phyloP scores from a whole-genome alignment of 1,140 invertebrate species.

The Choristoneura fumiferana region DNA sequence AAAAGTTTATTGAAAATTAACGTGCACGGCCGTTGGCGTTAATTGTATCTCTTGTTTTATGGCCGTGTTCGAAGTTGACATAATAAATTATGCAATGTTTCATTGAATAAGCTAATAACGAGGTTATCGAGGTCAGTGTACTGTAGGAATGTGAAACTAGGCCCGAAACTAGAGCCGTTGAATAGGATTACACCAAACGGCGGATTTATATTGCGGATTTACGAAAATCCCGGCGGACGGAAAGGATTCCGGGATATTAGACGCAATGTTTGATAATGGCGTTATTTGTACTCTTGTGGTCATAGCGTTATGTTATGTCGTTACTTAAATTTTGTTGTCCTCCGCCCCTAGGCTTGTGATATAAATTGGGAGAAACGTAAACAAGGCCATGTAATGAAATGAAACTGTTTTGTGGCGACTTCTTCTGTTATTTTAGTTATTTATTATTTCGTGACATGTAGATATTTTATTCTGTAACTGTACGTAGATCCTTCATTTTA shows the following conservation, averaged over 20 bases:
- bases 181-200: conserved; percentile 57
- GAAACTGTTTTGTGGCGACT: no score
- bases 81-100: no score
- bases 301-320: background rate
- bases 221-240: conserved; percentile 45
- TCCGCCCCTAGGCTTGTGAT: background rate
- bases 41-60: conserved; percentile 2
- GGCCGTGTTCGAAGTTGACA: no score
- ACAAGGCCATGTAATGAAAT: no score
- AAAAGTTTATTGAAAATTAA: background rate
- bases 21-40: background rate
- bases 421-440: no score
- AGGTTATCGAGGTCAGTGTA: conserved; percentile 31
- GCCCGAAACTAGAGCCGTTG: conserved; percentile 33
- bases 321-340: background rate
- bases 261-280: conserved; percentile 44
- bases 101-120: background rate
- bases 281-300: conserved; percentile 16
- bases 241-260: conserved; percentile 41
- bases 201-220: conserved; percentile 62
- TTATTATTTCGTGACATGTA: no score
- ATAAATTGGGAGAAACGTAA: no score
- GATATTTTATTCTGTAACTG: conserved; percentile 5
- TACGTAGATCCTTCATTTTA: no score
- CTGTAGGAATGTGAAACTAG: conserved; percentile 45